Evolutionary conservation across 2,888 invertebrate species (phyloP), one percentile per base, ranked within the genome.

Genomic region (Adela reaumurella): DNA sequence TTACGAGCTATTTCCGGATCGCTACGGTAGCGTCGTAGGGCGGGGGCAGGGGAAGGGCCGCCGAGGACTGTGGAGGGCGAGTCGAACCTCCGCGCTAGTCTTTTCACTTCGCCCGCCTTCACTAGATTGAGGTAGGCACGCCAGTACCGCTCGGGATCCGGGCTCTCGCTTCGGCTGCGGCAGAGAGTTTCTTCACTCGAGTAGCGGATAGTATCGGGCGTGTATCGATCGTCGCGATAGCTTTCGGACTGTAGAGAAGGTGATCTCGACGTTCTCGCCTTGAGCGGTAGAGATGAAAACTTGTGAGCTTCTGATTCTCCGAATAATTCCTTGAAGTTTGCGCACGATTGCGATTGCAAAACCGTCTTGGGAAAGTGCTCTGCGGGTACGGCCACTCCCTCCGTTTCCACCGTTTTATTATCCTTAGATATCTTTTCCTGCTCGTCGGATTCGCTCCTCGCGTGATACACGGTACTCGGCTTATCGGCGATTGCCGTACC

Each of bases 241-340:
- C 70, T 64, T 62, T 82, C 83, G 57, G 78, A 83, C 57, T 71
- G 80, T 58, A 80, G 79, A 58, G 80, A 83, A 56, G 71, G 74
- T 61, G 81, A 81, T 68, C 73, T 69, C 59, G 52, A 50, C 18
- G 16, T 35, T 19, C 70, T 70, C 55, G 70, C 62, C 58, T 74
- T 73, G 43, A 60, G 64, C 41, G 85, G 83, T 49, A 83, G 64
- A 3, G 83, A 83, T 29, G 81, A 65, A 64, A 81, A 85, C 59
- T 81, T 84, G 54, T 80, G 79, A 58, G 78, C 76, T 54, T 85
- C 83, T 19, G 80, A 82, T 64, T 92, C 92, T 0, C 92, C 92
- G 60, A 90, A 92, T n/a, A 91, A 71, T 56, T 92, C 92, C 60
- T 89, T 90, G 49, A 92, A 70, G 67, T 90, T 87, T 28, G 90